These are phyloP conservation scores for Pherbina coryleti DNA, from an alignment of 2,888 invertebrate species.

Conservation along the genomic window DNA sequence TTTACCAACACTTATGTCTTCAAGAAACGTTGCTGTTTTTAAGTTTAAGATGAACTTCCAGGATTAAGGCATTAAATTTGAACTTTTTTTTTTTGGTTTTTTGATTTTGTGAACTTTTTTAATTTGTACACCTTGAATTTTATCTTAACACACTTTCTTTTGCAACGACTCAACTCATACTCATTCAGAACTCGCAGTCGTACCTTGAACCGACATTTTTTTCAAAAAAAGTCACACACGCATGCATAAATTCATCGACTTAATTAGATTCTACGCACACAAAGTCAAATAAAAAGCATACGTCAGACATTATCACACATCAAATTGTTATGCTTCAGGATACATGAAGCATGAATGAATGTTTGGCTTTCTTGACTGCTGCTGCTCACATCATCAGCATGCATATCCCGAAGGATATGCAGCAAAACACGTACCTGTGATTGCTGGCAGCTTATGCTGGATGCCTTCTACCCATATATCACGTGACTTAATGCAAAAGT, in stretches of 20 bases:
- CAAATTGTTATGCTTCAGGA: conserved; percentile 41
- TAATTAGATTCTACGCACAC: conserved; percentile 63
- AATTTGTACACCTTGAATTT: neutral
- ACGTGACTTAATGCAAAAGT: neutral
- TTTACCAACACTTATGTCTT: no score
- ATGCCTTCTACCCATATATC: neutral
- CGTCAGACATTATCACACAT: conserved; percentile 63
- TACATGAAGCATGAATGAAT: neutral
- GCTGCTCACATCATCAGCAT: conserved; percentile 12
- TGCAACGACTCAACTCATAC: no score
- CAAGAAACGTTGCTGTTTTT: no score
- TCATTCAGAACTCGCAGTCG: neutral
- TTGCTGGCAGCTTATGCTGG: conserved; percentile 49
- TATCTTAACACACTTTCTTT: no score
- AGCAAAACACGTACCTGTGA: conserved; percentile 64
- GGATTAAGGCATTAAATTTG: neutral
- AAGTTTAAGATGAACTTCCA: neutral
- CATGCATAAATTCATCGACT: conserved; percentile 55
- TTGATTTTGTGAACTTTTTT: neutral
- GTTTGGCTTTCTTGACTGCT: neutral
- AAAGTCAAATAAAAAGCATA: conserved; percentile 50
- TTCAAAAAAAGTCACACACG: conserved; percentile 60
- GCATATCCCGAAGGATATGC: conserved; percentile 65
- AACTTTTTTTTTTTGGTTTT: neutral
- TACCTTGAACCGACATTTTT: neutral